Percentiles rank a stretch among this genome's conserved stretches.
Conservation (phyloP, 2,888 invertebrate genomes). For the Agrotis exclamationis region DNA sequence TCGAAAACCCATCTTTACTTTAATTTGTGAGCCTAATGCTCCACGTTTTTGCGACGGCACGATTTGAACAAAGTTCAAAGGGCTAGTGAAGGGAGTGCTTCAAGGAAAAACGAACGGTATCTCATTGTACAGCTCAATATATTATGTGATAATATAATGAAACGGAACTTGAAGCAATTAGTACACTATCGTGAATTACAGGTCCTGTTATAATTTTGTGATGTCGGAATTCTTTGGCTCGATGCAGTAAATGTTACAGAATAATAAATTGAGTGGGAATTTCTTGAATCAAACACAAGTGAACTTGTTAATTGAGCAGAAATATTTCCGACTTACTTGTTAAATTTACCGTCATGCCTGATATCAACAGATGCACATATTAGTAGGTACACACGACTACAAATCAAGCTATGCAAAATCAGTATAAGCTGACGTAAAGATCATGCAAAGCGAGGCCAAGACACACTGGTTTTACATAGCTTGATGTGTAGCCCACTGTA, state of each 20-base stretch:
- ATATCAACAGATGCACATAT: too few relatives aligned
- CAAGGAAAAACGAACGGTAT: slow-evolving; percentile 61
- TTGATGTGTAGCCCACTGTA: too few relatives aligned
- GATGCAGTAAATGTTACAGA: neutral
- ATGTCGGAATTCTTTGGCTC: slow-evolving; percentile 3
- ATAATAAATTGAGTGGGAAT: neutral
- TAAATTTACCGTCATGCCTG: too few relatives aligned
- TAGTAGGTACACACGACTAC: too few relatives aligned
- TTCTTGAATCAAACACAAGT: neutral
- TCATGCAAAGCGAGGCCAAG: too few relatives aligned
- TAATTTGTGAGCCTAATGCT: slow-evolving; percentile 35
- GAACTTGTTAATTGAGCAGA: neutral
- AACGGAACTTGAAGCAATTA: slow-evolving; percentile 48
- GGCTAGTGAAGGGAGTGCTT: slow-evolving; percentile 59
- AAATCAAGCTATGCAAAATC: too few relatives aligned
- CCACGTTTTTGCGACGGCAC: slow-evolving; percentile 56
- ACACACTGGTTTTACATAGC: too few relatives aligned
- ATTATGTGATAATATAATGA: slow-evolving; percentile 26
- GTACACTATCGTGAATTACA: slow-evolving; percentile 34
- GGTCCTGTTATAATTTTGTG: slow-evolving; percentile 22
- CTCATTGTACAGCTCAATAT: slow-evolving; percentile 31
- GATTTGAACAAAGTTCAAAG: slow-evolving; percentile 62
- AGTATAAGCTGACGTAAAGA: too few relatives aligned
- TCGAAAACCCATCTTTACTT: slow-evolving; percentile 52
- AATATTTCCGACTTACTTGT: neutral